Percentiles rank a stretch among this genome's conserved stretches.
phyloP scores from a whole-genome alignment of 64 coral and sea anemone genomes.

The Astreopora myriophthalma region DNA sequence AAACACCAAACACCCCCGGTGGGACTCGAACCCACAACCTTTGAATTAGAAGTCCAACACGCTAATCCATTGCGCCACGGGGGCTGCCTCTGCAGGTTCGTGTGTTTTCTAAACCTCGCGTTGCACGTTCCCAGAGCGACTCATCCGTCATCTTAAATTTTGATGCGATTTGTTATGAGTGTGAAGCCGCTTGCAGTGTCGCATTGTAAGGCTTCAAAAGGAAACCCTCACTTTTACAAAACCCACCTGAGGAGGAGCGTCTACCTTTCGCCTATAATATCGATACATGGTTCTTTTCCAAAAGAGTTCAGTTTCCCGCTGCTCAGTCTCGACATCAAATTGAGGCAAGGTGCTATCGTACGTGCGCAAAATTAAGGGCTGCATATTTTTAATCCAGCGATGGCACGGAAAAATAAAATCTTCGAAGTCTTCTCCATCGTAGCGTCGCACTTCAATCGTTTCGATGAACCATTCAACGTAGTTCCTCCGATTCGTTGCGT shows the following conservation, averaged over 20 bases:
- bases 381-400: constrained; percentile 80
- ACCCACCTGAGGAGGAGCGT: constrained; percentile 70
- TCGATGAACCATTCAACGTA: constrained; percentile 91
- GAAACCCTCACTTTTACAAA: background rate
- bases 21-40: background rate
- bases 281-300: constrained; percentile 90
- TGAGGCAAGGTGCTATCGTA: constrained; percentile 81
- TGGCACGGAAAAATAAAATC: constrained; percentile 84
- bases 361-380: constrained; percentile 51
- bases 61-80: background rate
- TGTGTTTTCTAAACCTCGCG: too few relatives aligned
- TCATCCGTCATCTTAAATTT: too few relatives aligned
- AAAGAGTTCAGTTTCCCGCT: constrained; percentile 81
- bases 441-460: constrained; percentile 79
- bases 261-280: constrained; percentile 69
- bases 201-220: background rate
- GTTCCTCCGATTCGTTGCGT: constrained; percentile 61
- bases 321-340: constrained; percentile 70
- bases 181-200: too few relatives aligned
- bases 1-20: too few relatives aligned
- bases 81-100: background rate
- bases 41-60: background rate
- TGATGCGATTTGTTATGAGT: too few relatives aligned
- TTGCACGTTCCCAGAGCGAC: too few relatives aligned
- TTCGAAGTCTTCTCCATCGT: constrained; percentile 21